Percentiles rank a stretch among this genome's conserved stretches.
These are phyloP conservation scores for Lepidonotus clava DNA, from an alignment of 2,888 invertebrate species.

Conservation along the genomic window DNA sequence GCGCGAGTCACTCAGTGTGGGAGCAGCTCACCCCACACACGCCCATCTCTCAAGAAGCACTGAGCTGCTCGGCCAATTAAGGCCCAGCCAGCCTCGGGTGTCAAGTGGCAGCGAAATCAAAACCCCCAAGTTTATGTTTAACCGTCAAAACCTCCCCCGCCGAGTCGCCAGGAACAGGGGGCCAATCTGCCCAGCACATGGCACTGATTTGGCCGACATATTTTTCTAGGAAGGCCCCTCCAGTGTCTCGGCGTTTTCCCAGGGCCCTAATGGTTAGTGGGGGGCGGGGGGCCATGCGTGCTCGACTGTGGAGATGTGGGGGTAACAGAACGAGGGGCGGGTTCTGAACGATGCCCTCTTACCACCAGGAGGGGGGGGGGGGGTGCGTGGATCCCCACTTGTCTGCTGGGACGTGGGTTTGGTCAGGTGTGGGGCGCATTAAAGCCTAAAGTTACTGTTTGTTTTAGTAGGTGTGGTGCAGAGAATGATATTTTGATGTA, in stretches of 20 bases:
- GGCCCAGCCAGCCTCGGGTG: background rate
- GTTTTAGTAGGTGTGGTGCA: too few species aligned
- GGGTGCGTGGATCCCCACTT: background rate
- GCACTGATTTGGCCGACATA: slow-evolving; percentile 12
- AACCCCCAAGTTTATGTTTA: slow-evolving; percentile 8
- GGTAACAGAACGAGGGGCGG: background rate
- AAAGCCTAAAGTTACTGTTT: background rate
- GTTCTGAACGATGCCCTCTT: too few species aligned
- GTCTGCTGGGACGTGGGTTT: background rate
- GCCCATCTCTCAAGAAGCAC: too few species aligned
- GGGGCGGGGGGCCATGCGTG: background rate
- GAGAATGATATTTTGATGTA: too few species aligned
- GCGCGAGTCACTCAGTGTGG: too few species aligned
- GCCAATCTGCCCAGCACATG: background rate
- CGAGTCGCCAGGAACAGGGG: background rate
- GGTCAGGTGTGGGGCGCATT: background rate
- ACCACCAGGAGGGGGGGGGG: too few species aligned
- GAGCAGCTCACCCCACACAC: too few species aligned
- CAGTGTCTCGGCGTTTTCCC: slow-evolving; percentile 12
- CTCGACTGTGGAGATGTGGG: background rate
- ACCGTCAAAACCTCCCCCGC: slow-evolving; percentile 8
- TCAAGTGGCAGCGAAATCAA: slow-evolving; percentile 1
- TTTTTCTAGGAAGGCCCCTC: slow-evolving; percentile 20
- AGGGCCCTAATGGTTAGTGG: too few species aligned
- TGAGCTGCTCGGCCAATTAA: too few species aligned